These are phyloP conservation scores for Danaus chrysippus DNA, from an alignment of 2,888 invertebrate genomes.

Conservation along the genomic window DNA sequence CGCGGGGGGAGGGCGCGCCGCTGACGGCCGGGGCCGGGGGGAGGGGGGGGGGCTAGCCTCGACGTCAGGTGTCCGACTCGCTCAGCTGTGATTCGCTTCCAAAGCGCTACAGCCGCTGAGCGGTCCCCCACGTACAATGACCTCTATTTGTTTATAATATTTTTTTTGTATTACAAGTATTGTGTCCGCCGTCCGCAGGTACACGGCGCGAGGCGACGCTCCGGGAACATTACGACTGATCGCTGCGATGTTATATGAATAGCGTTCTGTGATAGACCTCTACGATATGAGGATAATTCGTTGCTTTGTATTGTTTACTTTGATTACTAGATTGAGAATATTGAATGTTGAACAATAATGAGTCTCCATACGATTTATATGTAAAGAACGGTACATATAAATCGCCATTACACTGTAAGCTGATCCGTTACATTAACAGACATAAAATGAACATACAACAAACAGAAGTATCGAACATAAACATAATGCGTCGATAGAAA, in stretches of 20 bases:
- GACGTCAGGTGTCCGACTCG: conserved; percentile 74
- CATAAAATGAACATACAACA: background rate
- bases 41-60: conserved; percentile 40
- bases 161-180: conserved; percentile 31
- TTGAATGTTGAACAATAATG: no score
- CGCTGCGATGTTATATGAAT: no score
- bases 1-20: conserved; percentile 29
- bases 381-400: no score
- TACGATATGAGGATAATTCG: no score
- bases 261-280: no score
- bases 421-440: no score
- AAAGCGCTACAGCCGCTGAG: conserved; percentile 64
- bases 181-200: conserved; percentile 13
- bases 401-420: no score
- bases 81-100: conserved; percentile 54
- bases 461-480: conserved; percentile 11
- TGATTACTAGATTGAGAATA: no score
- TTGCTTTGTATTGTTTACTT: no score
- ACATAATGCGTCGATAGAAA: conserved; percentile 11
- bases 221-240: background rate
- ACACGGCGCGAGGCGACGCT: conserved; percentile 4
- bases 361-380: no score
- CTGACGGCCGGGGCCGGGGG: conserved; percentile 34
- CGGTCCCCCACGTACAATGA: conserved; percentile 59
- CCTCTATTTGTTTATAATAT: conserved; percentile 70